Base-by-base conservation (phyloP, 2,888 invertebrate species). In the Timandra comae region DNA sequence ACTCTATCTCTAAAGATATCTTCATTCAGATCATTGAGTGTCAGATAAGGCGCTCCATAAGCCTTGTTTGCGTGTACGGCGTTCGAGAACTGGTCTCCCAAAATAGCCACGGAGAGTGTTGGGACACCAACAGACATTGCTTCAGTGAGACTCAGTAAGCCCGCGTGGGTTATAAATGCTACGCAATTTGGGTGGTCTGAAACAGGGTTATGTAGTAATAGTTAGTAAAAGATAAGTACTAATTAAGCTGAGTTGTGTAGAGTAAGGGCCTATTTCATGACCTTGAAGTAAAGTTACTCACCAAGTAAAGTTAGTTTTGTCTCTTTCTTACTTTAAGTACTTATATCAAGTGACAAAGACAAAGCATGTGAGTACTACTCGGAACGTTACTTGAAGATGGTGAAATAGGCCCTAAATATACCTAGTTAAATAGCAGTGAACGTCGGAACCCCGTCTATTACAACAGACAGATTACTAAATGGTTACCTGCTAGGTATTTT, bases 161-260 rank as follows among this genome's bases (percentile, higher is more conserved):
- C 88, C 1, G 85, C 87, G 47, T 88, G 89, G 0, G 85, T 75
- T 29, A 71, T 55, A 32, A 71, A 65, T 1, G 86, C 76, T 33
- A 86, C 86, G 21, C 90, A 87, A 34, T 88, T 88, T 0, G 88
- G 87, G 54, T 91, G 89, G 46, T 87, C 90, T 91, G 52, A 3
- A 42, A 46, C n/a, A 13, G 9, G n/a, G 20, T n/a, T n/a, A 38
- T 12, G 21, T 23, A 25, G 6, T n/a, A 7, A 7, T 23, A 20
- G 2, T 10, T 12, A 20, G 8, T 23, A 9, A 7, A n/a, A 27
- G 1, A 5, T 20, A 20, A 2, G 5, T 20, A 2, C 20, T 7
- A 20, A 20, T 7, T 20, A 20, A 20, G 20, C 20, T 20, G 1
- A 20, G 7, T 7, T 20, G n/a, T n/a, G n/a, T n/a, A n/a, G n/a